phyloP scores from a whole-genome alignment of 1,140 invertebrate species.

The Bombus picipes region DNA sequence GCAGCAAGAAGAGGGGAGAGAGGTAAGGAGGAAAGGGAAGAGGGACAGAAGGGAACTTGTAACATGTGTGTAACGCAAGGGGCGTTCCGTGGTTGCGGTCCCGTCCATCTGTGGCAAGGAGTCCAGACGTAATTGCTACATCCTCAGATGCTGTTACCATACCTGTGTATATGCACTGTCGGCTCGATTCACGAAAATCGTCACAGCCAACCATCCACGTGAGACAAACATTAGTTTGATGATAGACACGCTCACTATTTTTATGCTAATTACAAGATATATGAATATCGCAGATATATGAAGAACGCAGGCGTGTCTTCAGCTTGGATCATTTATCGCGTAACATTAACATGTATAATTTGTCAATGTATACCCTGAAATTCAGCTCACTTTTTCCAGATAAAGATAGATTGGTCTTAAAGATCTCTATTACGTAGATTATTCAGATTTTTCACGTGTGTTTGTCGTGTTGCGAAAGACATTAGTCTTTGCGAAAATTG shows the following conservation, averaged over 20 bases:
- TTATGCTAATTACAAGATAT: not conserved
- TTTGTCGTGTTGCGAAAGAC: not conserved
- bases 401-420: not conserved
- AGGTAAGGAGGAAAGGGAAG: conserved; percentile 57
- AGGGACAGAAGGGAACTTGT: conserved; percentile 45
- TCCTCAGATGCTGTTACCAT: conserved; percentile 66
- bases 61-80: conserved; percentile 76
- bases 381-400: not conserved
- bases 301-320: not conserved
- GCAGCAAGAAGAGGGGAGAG: conserved; percentile 16
- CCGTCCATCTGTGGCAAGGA: conserved; percentile 67
- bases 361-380: not conserved
- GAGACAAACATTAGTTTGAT: not conserved
- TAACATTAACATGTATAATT: not conserved
- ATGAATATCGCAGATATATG: no score
- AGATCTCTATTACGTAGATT: not conserved
- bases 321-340: not conserved
- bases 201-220: not conserved
- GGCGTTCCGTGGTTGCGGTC: conserved; percentile 73
- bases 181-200: conserved; percentile 48
- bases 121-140: conserved; percentile 67
- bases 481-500: not conserved
- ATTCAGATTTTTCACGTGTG: not conserved
- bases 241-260: not conserved
- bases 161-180: conserved; percentile 15